phyloP scores from a whole-genome alignment of 2,888 invertebrate species.

The Drosophila suboccidentalis region DNA sequence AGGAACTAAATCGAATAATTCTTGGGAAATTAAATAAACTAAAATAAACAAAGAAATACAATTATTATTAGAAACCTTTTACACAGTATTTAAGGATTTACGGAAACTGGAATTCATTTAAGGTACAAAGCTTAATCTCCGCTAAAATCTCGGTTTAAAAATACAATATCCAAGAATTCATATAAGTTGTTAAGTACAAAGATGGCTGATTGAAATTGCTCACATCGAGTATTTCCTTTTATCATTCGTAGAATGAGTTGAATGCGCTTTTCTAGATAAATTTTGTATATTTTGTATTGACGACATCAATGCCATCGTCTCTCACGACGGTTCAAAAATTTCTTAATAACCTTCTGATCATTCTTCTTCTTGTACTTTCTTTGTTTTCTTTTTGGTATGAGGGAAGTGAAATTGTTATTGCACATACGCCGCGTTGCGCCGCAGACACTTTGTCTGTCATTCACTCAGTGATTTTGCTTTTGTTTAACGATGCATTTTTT shows the following conservation, averaged over 20 bases:
- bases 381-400: slow-evolving; percentile 23
- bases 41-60: neutral
- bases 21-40: neutral
- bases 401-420: slow-evolving; percentile 58
- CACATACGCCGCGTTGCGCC: slow-evolving; percentile 49
- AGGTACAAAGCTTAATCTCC: neutral
- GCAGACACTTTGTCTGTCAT: slow-evolving; percentile 17
- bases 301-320: slow-evolving; percentile 41
- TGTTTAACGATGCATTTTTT: slow-evolving; percentile 61
- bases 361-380: slow-evolving; percentile 21
- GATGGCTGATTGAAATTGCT: slow-evolving; percentile 2
- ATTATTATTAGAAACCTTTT: neutral
- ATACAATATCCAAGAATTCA: neutral
- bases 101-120: neutral
- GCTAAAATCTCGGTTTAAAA: neutral
- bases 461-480: slow-evolving; percentile 53
- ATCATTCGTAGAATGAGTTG: slow-evolving; percentile 40
- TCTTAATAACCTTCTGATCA: slow-evolving; percentile 45
- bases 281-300: slow-evolving; percentile 16
- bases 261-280: slow-evolving; percentile 52
- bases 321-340: slow-evolving; percentile 54
- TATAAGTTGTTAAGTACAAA: neutral
- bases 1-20: neutral
- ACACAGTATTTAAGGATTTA: neutral
- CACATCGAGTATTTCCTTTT: slow-evolving; percentile 13